Percentiles rank a stretch among this genome's conserved stretches.
phyloP scores from a whole-genome alignment of 2,113 vertebrate genomes.

The Cryptoleucopteryx plumbea region DNA sequence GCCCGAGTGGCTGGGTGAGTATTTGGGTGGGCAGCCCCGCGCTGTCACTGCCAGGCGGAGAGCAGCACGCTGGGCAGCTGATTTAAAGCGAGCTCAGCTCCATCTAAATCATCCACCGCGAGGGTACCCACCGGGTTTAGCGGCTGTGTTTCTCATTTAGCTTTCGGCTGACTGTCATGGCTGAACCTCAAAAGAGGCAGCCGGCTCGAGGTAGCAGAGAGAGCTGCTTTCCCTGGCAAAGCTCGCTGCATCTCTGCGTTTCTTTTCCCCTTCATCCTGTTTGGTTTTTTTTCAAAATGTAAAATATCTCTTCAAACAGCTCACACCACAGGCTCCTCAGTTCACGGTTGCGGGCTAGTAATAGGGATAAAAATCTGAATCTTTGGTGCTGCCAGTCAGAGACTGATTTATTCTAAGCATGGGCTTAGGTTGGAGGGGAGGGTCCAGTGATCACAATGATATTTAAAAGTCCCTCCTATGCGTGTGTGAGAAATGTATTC shows the following conservation, averaged over 20 bases:
- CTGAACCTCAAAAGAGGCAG: neutral
- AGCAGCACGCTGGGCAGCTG: neutral
- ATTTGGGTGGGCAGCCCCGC: neutral
- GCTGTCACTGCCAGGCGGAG: neutral
- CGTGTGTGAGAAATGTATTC: neutral
- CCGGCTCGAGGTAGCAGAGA: neutral
- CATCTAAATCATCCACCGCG: neutral
- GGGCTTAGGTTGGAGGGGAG: conserved; percentile 1
- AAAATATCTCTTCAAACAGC: neutral
- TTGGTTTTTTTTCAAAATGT: neutral
- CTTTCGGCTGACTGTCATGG: neutral
- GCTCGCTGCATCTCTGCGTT: neutral
- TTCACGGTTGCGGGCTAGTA: neutral
- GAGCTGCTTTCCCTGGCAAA: neutral
- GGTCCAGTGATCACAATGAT: neutral
- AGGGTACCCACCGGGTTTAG: neutral
- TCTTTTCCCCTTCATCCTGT: neutral
- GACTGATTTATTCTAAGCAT: conserved; percentile 35
- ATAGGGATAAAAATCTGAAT: conserved; percentile 14
- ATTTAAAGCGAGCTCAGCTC: neutral
- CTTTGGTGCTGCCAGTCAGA: neutral
- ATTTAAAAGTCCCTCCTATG: conserved; percentile 38
- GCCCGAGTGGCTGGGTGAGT: neutral
- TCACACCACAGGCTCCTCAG: neutral
- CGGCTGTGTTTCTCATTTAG: neutral